Evolutionary conservation across 2,888 invertebrate genomes (phyloP), one percentile per base, ranked within the genome.

Genomic region (Pandemis corylana): DNA sequence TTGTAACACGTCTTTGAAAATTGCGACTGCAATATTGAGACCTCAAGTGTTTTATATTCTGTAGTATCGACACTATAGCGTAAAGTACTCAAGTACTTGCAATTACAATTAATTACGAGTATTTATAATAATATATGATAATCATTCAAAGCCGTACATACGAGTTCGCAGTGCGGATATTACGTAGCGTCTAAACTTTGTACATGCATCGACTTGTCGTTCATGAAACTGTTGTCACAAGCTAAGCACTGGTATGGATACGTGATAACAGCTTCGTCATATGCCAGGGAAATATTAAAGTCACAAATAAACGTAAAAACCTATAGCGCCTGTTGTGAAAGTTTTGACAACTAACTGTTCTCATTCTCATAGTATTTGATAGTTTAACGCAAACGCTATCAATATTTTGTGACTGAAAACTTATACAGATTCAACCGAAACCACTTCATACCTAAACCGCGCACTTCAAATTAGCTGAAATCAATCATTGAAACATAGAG

Each of bases 401-500:
- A 36, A 36, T 36, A 36, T 36, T 36, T 36, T 36, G 2, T 36
- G 4, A 36, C 0, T 1, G 2, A 36, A 36, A 12, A 46, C 46
- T 12, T n/a, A 51, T 9, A 28, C 20, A n/a, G 56, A 41, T 73
- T 63, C 46, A 36, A 28, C 12, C 42, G 59, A 71, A 65, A 56
- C 56, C 56, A n/a, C 13, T 53, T 15, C 63, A 20, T n/a, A 56
- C 46, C 75, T 71, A 70, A 69, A 71, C 67, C 63, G 36, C 62
- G 59, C n/a, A 28, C 44, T 69, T 68, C 59, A 73, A 67, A 72
- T 62, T 46, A 28, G 68, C 71, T 76, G 82, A 84, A 92, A 91
- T 92, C 92, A 90, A 90, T 93, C 91, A 91, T 92, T 90, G 89
- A 88, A 87, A 87, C 88, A 84, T 87, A 89, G 89, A 87, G 86